Percentiles rank a stretch among this genome's conserved stretches.
These are phyloP conservation scores for Rallus crepitans DNA, from an alignment of 2,797 vertebrate genomes.

Conservation along the genomic window DNA sequence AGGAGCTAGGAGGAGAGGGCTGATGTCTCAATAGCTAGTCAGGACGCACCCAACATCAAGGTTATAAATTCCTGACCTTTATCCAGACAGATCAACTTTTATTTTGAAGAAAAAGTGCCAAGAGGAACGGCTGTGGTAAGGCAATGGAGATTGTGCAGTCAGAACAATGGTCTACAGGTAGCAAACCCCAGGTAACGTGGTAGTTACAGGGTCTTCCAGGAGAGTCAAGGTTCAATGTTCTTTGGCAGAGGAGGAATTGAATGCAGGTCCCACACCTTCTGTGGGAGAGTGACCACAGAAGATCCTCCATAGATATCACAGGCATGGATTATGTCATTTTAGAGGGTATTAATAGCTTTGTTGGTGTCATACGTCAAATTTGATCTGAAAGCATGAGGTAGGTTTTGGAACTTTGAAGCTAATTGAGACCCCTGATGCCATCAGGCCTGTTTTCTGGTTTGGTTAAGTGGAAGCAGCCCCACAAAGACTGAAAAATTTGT, in stretches of 20 bases:
- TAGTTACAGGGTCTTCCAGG: neutral
- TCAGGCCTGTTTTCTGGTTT: rapidly evolving
- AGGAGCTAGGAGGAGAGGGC: neutral
- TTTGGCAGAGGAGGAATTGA: neutral
- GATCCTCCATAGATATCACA: neutral
- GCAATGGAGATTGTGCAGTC: neutral
- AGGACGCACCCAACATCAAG: neutral
- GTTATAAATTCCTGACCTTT: neutral
- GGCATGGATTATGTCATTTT: neutral
- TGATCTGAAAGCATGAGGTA: neutral
- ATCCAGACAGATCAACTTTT: neutral
- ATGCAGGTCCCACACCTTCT: neutral
- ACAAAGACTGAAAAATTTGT: neutral
- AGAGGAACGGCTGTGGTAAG: neutral
- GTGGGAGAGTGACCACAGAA: neutral
- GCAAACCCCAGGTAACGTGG: neutral
- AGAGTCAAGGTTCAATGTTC: neutral
- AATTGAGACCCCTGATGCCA: neutral
- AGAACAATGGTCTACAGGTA: neutral
- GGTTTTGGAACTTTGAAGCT: neutral
- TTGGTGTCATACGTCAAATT: neutral
- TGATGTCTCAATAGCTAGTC: neutral
- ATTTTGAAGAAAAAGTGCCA: neutral
- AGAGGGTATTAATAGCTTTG: neutral
- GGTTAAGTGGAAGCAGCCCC: neutral